Evolutionary conservation across 2,797 vertebrate genomes (phyloP), one percentile per base, ranked within the genome.

Genomic region (Rhodeus uyekii): DNA sequence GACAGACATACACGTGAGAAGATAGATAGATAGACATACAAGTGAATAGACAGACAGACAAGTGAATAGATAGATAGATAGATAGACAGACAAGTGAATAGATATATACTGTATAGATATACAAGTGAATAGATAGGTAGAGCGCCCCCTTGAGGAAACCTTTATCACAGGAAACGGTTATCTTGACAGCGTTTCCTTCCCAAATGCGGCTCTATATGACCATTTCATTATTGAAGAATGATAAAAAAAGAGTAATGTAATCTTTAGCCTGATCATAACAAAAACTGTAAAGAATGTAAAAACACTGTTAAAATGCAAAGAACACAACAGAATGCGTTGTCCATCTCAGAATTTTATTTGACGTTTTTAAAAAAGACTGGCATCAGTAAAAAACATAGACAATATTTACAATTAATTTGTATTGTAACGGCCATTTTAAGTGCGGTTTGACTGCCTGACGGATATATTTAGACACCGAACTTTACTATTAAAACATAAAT

Each of bases 331-430:
- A 29, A 39, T 18, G 8, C 1, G 10, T 32, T 36, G 14, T 60
- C 8, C 24, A 75, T 55, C 14, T 82, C 38, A 42, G 24, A 58
- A 58, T 76, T 82, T 82, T 82, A 82, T 82, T 82, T 58, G 68
- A 14, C 48, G 72, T 53, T 64, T n/a, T 2, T 22, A 44, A 76
- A 71, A 76, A 78, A 46, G 12, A 5, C 22, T 58, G 29, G 46
- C 58, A 78, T 76, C 19, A 73, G 68, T 83, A 87, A 84, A 89
- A 88, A 81, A 78, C 63, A 86, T 42, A 83, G 27, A 81, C 69
- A 81, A 80, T 87, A 83, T 86, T 84, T 78, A 85, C 85, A 89
- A 73, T 44, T 84, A 16, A 74, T 82, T 81, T 53, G 64, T 13
- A 78, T 76, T 72, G 39, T 55, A 83, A 38, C 36, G 84, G 63